Evolutionary conservation across 1,140 invertebrate species (phyloP).

Genomic region (Zaprionus tsacasi): DNA sequence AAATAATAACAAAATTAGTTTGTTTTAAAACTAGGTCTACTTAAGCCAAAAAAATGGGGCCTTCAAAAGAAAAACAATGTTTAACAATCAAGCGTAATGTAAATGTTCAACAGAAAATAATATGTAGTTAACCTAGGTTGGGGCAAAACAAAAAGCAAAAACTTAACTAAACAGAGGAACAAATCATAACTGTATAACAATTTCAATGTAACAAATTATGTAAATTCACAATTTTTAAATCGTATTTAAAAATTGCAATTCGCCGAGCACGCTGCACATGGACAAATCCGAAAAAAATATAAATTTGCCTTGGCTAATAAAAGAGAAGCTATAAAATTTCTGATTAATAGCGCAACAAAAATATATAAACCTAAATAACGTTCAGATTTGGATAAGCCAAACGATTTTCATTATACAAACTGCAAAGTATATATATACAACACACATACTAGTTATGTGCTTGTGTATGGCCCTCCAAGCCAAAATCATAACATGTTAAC

Average conservation of each 20-base stretch:
- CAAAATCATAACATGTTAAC: slow-evolving; percentile 40
- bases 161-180: slow-evolving; percentile 55
- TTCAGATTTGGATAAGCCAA: slow-evolving; percentile 16
- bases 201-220: slow-evolving; percentile 58
- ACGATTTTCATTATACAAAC: slow-evolving; percentile 30
- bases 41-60: slow-evolving; percentile 53
- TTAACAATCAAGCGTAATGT: slow-evolving; percentile 62
- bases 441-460: background rate
- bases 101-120: slow-evolving; percentile 58
- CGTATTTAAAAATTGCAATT: slow-evolving; percentile 77
- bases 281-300: slow-evolving; percentile 58
- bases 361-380: slow-evolving; percentile 33
- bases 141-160: slow-evolving; percentile 18
- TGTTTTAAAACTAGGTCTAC: slow-evolving; percentile 60
- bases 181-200: slow-evolving; percentile 63
- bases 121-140: background rate
- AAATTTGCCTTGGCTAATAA: slow-evolving; percentile 63
- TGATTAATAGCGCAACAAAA: slow-evolving; percentile 73
- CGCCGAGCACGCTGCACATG: slow-evolving; percentile 48
- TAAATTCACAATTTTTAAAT: slow-evolving; percentile 80
- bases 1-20: slow-evolving; percentile 58
- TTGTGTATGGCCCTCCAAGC: slow-evolving; percentile 60
- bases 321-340: slow-evolving; percentile 79
- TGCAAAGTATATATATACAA: slow-evolving; percentile 33
- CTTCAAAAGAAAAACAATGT: slow-evolving; percentile 53